Percentiles rank a stretch among this genome's conserved stretches.
Conservation (phyloP, 2,888 invertebrate genomes). For the Lithophane leautieri region DNA sequence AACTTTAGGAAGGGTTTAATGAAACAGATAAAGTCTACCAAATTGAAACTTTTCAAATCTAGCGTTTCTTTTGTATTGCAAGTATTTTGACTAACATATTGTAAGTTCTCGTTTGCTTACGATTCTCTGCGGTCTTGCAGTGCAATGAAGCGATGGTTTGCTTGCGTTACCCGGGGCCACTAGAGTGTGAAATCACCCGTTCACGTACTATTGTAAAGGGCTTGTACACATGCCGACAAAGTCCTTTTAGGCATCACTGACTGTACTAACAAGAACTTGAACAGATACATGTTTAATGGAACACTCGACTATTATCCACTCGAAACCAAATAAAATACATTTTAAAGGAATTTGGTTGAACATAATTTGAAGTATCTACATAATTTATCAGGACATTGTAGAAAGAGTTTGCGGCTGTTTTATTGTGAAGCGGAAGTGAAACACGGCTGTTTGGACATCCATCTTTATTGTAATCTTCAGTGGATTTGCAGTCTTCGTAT, state of each 20-base stretch:
- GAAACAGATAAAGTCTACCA: background rate
- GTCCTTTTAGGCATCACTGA: slow-evolving; percentile 63
- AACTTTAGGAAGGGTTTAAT: background rate
- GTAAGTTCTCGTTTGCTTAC: slow-evolving; percentile 54
- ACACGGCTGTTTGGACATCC: slow-evolving; percentile 30
- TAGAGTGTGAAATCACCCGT: slow-evolving; percentile 87
- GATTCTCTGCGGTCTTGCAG: slow-evolving; percentile 83
- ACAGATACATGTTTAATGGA: slow-evolving; percentile 71
- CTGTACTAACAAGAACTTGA: slow-evolving; percentile 61
- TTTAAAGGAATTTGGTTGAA: slow-evolving; percentile 45
- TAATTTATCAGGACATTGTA: slow-evolving; percentile 50
- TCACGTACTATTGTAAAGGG: slow-evolving; percentile 67
- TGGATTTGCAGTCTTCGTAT: background rate
- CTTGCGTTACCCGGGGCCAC: slow-evolving; percentile 77
- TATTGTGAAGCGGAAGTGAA: slow-evolving; percentile 40
- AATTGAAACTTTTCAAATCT: background rate
- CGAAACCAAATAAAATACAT: slow-evolving; percentile 62
- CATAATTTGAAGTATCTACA: slow-evolving; percentile 35
- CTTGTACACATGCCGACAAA: slow-evolving; percentile 80
- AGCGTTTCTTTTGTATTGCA: background rate
- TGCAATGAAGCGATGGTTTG: slow-evolving; percentile 77
- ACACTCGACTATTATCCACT: slow-evolving; percentile 74
- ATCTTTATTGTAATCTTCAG: slow-evolving; percentile 12
- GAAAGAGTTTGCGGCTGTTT: slow-evolving; percentile 56
- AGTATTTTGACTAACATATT: slow-evolving; percentile 23